Evolutionary conservation across 2,888 invertebrate species (phyloP), one percentile per base, ranked within the genome.

Genomic region (Hipparchia semele): DNA sequence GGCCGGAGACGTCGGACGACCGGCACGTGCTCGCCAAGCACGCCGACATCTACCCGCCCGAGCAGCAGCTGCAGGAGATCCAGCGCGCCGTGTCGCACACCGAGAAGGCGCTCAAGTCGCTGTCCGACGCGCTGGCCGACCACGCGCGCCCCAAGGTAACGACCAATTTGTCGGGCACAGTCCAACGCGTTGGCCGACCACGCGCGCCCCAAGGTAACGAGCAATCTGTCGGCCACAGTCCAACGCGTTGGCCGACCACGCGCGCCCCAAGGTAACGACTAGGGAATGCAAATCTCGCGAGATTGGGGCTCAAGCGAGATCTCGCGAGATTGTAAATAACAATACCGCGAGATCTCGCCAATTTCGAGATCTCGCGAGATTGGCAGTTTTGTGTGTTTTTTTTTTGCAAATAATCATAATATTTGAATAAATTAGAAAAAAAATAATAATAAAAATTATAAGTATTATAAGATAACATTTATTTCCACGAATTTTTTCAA

Each of bases 1-100:
- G 98, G 68, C 97, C 97, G 0, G 99, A 99, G 90, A 97, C 98
- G n/a, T 96, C 97, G 23, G 99, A 99, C 91, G 99, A 99, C 92
- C 96, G 98, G 9, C 99, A 99, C 93, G 98, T 99, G 73, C 96
- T 98, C 88, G 97, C 98, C 68, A 97, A 98, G 82, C 99, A 99
- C 90, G 96, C 97, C 0, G 97, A 97, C 77, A 98, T 99, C 81
- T 99, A 99, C 94, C 99, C 99, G 0, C 96, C 96, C 83, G 99
- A 99, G 89, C 96, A 96, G 80, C 98, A 99, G 93, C 92, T 98
- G 77, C 96, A 97, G 87, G 96, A 96, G 72, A 98, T 99, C 73
- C 99, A 99, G 90, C 97, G 97, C 82, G 97, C 98, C 79, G 99
- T 99, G 12, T 97, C 97, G 4, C 97, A 98, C 86, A 98, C 98